Evolutionary conservation across 2,113 vertebrate species (phyloP).

Genomic region (Merops nubicus): DNA sequence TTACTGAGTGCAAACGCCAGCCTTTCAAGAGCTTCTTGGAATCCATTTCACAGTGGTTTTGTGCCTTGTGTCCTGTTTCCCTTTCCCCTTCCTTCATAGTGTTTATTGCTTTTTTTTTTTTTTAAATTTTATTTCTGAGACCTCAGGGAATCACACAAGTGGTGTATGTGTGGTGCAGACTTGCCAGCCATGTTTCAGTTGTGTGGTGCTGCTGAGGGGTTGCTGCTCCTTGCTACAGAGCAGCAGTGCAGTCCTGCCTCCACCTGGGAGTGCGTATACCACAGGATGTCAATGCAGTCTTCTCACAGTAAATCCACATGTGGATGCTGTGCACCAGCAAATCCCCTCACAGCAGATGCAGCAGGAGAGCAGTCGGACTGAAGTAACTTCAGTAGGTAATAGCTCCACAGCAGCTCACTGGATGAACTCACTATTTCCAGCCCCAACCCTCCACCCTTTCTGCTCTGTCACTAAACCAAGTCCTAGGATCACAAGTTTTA

Average conservation of each 20-base stretch:
- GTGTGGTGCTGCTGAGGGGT: background rate
- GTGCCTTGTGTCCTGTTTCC: background rate
- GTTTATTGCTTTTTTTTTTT: background rate
- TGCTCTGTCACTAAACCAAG: background rate
- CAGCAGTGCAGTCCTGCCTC: background rate
- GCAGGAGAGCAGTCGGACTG: background rate
- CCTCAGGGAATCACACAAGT: background rate
- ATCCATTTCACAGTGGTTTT: background rate
- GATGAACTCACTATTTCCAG: too few species aligned
- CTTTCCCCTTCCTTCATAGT: background rate
- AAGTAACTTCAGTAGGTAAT: background rate
- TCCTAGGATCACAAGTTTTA: background rate
- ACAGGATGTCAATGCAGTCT: background rate
- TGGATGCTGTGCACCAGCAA: background rate
- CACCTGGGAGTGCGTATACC: accelerated
- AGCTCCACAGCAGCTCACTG: background rate
- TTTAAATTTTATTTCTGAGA: background rate
- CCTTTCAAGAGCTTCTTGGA: background rate
- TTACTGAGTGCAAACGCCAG: background rate
- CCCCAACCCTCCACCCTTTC: too few species aligned
- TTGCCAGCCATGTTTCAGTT: accelerated
- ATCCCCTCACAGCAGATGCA: background rate
- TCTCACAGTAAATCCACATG: background rate
- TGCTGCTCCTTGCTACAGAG: background rate
- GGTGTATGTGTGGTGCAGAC: background rate